Percentiles rank a stretch among this genome's conserved stretches.
These are phyloP conservation scores for Diplodus puntazzo DNA, from an alignment of 2,797 vertebrate genomes.

Conservation along the genomic window DNA sequence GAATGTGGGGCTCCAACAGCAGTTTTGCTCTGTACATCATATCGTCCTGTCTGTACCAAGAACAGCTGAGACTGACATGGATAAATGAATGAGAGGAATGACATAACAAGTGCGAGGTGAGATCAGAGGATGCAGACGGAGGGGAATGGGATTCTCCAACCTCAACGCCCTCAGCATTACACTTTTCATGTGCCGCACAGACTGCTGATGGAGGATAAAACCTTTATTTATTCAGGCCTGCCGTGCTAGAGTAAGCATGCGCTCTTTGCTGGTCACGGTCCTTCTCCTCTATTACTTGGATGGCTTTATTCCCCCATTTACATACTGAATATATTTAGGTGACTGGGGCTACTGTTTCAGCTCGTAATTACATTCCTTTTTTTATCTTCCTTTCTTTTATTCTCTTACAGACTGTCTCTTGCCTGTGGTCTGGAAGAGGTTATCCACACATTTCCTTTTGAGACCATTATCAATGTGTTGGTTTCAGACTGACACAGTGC, in stretches of 20 bases:
- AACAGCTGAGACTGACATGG: conserved; percentile 31
- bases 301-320: conserved; percentile 47
- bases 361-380: conserved; percentile 2
- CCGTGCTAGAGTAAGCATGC: conserved; percentile 42
- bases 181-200: conserved; percentile 15
- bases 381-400: background rate
- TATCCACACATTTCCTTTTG: background rate
- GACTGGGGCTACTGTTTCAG: conserved; percentile 21
- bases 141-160: conserved; percentile 20
- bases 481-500: background rate
- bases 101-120: conserved; percentile 24
- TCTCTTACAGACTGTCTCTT: background rate
- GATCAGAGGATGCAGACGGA: conserved; percentile 32
- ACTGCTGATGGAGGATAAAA: conserved; percentile 55
- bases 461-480: background rate
- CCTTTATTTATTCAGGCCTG: conserved; percentile 48
- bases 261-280: conserved; percentile 33
- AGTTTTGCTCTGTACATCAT: background rate
- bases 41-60: background rate
- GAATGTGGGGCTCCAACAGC: background rate
- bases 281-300: conserved; percentile 30
- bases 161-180: conserved; percentile 13
- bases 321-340: conserved; percentile 38
- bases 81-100: conserved; percentile 5
- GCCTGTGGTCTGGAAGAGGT: background rate